Evolutionary conservation across 2,797 vertebrate genomes (phyloP).

Genomic region (Characodon lateralis): DNA sequence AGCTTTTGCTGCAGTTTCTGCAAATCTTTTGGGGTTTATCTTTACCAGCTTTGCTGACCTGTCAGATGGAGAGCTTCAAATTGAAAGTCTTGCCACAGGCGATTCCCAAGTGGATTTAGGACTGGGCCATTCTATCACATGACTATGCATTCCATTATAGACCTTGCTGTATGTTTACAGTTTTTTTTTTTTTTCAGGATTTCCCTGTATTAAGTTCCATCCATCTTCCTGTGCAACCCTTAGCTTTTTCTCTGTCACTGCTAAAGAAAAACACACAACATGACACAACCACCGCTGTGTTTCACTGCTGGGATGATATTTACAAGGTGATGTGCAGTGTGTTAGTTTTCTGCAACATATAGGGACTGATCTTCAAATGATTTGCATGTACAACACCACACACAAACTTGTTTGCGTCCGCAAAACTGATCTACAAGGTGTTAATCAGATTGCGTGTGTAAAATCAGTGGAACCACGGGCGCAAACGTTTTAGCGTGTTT

Average conservation of each 20-base stretch:
- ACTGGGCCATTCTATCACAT: background rate
- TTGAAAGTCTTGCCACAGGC: background rate
- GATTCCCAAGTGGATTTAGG: background rate
- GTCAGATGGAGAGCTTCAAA: background rate
- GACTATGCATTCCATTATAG: background rate
- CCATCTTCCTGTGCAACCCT: background rate
- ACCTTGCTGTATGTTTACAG: background rate
- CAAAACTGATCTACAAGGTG: no score
- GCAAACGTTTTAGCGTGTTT: no score
- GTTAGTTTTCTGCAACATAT: no score
- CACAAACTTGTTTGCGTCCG: no score
- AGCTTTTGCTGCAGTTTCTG: background rate
- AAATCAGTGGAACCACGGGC: no score
- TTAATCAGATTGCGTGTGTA: no score
- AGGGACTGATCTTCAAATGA: no score
- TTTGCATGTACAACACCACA: no score
- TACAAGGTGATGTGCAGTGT: background rate
- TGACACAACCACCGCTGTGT: background rate
- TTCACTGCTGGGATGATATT: background rate
- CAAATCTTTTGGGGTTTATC: background rate
- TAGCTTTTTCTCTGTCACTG: background rate
- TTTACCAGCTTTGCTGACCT: background rate
- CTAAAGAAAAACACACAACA: background rate
- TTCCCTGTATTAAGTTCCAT: background rate
- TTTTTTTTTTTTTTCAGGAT: background rate